These are phyloP conservation scores for Eupleurogrammus muticus DNA, from an alignment of 2,797 vertebrate species.

Conservation along the genomic window DNA sequence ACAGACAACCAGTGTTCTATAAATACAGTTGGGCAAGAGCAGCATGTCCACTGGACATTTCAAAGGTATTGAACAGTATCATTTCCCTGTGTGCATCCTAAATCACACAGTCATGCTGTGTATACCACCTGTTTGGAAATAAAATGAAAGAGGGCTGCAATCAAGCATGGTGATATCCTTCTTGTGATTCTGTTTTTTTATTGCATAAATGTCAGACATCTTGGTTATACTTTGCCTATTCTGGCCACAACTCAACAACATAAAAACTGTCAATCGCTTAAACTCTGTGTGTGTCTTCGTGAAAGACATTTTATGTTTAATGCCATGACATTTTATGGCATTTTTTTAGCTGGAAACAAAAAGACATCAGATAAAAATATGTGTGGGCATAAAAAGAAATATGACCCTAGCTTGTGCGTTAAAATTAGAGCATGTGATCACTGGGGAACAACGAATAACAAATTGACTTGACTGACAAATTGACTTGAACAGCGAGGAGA, in stretches of 20 bases:
- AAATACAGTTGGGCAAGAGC: slow-evolving; percentile 72
- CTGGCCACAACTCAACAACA: not conserved
- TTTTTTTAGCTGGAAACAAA: not conserved
- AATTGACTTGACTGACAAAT: not conserved
- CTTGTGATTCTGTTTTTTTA: not conserved
- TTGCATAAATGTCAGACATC: not conserved
- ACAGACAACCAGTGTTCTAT: slow-evolving; percentile 75
- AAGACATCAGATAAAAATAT: not conserved
- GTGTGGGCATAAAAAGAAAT: not conserved
- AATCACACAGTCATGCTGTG: slow-evolving; percentile 25
- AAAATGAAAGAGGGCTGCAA: slow-evolving; percentile 23
- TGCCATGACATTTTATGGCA: not conserved
- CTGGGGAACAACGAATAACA: slow-evolving; percentile 1
- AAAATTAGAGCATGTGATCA: slow-evolving; percentile 1
- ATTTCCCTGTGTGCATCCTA: slow-evolving; percentile 29
- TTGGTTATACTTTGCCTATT: not conserved
- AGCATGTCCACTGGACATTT: slow-evolving; percentile 50
- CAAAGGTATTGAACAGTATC: slow-evolving; percentile 55
- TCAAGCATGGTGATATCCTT: not conserved
- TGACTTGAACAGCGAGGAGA: slow-evolving; percentile 1
- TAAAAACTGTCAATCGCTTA: not conserved
- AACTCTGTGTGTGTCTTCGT: fast-evolving
- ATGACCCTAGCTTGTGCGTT: not conserved
- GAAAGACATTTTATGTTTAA: slow-evolving; percentile 5
- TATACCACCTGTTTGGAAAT: slow-evolving; percentile 21